Evolutionary conservation across 2,113 vertebrate genomes (phyloP).

Genomic region (Mirza zaza): DNA sequence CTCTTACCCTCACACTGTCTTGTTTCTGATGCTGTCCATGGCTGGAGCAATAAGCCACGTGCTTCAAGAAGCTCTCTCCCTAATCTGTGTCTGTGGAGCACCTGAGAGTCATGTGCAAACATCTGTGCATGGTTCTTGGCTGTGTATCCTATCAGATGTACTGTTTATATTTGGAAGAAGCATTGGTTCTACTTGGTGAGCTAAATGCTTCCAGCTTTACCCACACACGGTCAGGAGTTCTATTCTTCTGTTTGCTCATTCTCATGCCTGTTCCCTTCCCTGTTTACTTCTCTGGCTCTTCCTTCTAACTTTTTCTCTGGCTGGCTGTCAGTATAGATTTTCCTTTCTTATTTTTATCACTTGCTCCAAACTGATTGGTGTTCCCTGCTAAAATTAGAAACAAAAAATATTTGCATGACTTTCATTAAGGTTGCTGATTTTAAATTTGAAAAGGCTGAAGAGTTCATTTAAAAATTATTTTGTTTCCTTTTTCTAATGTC

Average conservation of each 20-base stretch:
- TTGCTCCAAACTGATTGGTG: not conserved
- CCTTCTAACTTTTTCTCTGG: not conserved
- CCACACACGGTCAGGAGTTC: not conserved
- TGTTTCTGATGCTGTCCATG: not conserved
- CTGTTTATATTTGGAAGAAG: conserved; percentile 55
- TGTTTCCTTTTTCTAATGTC: conserved; percentile 24
- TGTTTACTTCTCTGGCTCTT: not conserved
- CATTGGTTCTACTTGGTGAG: not conserved
- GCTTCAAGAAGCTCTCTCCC: not conserved
- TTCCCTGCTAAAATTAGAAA: not conserved
- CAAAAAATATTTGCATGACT: not conserved
- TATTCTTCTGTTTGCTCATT: not conserved
- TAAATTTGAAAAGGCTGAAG: not conserved
- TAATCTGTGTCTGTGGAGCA: conserved; percentile 18
- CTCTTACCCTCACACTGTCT: not conserved
- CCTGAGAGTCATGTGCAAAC: conserved; percentile 50
- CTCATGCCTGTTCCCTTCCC: not conserved
- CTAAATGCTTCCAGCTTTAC: not conserved
- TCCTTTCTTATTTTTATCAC: not conserved
- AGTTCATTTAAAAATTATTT: conserved; percentile 17
- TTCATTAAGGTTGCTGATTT: not conserved
- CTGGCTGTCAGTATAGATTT: not conserved
- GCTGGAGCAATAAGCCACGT: not conserved
- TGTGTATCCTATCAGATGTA: not conserved
- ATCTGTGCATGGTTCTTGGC: not conserved